Evolutionary conservation across 35 echinoderm and acorn worm genomes (phyloP), one percentile per base, ranked within the genome.

Genomic region (Hemicentrotus pulcherrimus): DNA sequence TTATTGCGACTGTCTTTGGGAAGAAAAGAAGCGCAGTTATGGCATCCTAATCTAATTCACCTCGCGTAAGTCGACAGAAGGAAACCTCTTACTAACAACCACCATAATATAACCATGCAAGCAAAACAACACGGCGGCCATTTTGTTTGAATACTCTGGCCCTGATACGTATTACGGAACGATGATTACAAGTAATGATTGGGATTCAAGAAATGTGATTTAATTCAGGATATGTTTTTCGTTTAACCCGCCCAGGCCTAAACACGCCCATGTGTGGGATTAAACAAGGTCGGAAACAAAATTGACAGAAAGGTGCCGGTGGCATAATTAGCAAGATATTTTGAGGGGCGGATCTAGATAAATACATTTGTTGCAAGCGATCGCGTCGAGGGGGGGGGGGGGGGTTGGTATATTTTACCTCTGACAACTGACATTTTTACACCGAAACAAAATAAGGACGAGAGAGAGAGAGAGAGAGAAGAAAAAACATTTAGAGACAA

Each of bases 41-140:
- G 65, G 65, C 65, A 78, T 78, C 65, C 30, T 93, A 93, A 93
- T 93, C 91, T 50, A 47, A 93, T 93, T 93, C 48, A 58, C 91
- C 91, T 93, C 48, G 45, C 47, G 48, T 93, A 48, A 93, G 91
- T 58, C 48, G 91, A 31, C 46, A 50, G 32, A 10, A 15, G 45
- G 91, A 93, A 93, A 46, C 91, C 47, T 45, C 24, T 41, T 32
- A 15, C 12, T 45, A 33, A 8, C 32, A 24, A 3, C 88, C 32
- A 41, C 4, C 88, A 90, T 45, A 31, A 16, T 90, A 13, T 90
- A 41, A 90, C 32, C 15, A 90, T 45, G 9, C 19, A 33, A 45
- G 32, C 88, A 90, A 45, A 90, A 90, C 46, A 90, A 90, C 88
- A 90, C 24, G 88, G 88, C 32, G 46, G 88, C 12, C 88, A 15